Evolutionary conservation across 2,797 vertebrate species (phyloP).

Genomic region (Coendou prehensilis): DNA sequence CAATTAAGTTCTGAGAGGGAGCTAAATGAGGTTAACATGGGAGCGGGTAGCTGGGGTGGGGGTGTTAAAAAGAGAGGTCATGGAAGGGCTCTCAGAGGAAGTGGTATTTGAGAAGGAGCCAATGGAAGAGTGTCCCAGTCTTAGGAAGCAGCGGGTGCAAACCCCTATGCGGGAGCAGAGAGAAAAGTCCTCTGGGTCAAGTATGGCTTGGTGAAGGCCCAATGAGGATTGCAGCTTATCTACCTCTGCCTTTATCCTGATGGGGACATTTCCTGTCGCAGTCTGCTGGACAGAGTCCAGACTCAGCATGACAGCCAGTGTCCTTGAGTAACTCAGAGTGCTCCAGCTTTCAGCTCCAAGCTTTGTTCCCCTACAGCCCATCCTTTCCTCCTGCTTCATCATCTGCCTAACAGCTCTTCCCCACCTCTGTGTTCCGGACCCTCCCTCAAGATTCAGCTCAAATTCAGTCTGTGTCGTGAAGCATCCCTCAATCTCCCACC

Average conservation of each 20-base stretch:
- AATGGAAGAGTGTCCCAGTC: background rate
- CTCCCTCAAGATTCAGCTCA: background rate
- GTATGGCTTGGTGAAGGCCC: background rate
- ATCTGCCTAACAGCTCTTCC: background rate
- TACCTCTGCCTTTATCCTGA: background rate
- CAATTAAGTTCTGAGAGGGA: background rate
- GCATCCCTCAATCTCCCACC: background rate
- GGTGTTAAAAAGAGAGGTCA: background rate
- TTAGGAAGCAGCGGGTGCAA: background rate
- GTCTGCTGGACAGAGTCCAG: background rate
- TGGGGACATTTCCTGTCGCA: background rate
- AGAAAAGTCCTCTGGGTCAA: background rate
- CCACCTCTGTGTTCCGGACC: background rate
- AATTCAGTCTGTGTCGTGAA: background rate
- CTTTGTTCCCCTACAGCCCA: accelerated
- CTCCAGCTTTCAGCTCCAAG: background rate
- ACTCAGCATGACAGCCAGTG: background rate
- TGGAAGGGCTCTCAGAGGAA: background rate
- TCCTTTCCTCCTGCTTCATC: background rate
- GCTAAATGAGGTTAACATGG: background rate
- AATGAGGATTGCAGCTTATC: background rate
- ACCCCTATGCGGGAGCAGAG: background rate
- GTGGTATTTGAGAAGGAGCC: background rate
- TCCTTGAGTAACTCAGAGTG: background rate
- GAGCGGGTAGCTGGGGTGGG: background rate